Evolutionary conservation across 2,888 invertebrate genomes (phyloP).

Genomic region (Globia sparganii): DNA sequence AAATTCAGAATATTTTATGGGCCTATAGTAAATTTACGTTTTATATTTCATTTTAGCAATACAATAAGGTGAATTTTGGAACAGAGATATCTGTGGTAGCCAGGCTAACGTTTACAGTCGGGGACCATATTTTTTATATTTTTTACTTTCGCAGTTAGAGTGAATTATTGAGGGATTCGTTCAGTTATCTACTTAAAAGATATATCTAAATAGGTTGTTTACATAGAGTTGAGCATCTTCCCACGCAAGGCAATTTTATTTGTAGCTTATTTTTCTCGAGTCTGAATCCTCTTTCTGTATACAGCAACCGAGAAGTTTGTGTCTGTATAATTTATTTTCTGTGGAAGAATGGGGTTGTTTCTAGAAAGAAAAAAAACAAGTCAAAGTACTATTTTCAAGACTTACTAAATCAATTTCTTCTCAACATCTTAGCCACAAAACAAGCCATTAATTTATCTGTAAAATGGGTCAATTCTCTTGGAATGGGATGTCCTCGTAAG

Average conservation of each 20-base stretch:
- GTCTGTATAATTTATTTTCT: not conserved
- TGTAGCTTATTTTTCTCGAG: not conserved
- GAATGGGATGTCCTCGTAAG: slow-evolving; percentile 49
- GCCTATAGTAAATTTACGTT: not conserved
- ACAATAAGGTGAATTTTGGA: not conserved
- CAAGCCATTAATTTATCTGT: slow-evolving; percentile 42
- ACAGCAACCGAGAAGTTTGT: not conserved
- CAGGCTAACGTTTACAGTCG: too few relatives aligned
- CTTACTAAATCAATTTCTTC: not conserved
- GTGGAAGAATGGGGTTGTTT: not conserved
- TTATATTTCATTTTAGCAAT: not conserved
- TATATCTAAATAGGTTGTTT: not conserved
- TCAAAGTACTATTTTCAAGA: not conserved
- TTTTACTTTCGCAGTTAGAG: not conserved
- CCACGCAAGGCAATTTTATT: not conserved
- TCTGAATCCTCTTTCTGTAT: not conserved
- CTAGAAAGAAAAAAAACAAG: not conserved
- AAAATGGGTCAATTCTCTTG: slow-evolving; percentile 53
- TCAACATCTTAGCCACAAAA: slow-evolving; percentile 14
- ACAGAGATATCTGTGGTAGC: not conserved
- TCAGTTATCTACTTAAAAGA: too few relatives aligned
- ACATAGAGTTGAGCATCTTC: not conserved
- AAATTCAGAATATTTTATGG: not conserved
- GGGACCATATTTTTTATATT: not conserved
- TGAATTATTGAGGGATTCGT: not conserved